These are phyloP conservation scores for Petrolisthes cinctipes DNA, from an alignment of 2,888 invertebrate species.

Conservation along the genomic window DNA sequence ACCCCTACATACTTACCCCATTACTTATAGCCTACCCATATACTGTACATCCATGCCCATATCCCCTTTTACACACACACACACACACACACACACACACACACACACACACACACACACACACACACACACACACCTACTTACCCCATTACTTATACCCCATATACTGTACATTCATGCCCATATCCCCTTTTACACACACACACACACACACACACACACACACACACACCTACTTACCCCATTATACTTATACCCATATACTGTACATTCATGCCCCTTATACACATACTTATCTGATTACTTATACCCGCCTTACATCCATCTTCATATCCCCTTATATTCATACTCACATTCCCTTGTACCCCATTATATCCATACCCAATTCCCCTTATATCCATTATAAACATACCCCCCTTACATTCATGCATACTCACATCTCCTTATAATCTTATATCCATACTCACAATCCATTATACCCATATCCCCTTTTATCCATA, in stretches of 20 bases:
- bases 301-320: neutral
- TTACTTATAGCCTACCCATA: too few species aligned
- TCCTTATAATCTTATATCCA: neutral
- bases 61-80: too few species aligned
- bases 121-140: slow-evolving; percentile 12
- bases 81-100: too few species aligned
- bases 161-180: slow-evolving; percentile 10
- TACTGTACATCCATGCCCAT: too few species aligned
- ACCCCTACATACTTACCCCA: neutral
- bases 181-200: too few species aligned
- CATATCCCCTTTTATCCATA: neutral
- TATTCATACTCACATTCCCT: neutral
- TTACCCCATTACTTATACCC: slow-evolving; percentile 18
- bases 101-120: slow-evolving; percentile 1
- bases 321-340: neutral
- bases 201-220: neutral
- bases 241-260: neutral
- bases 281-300: neutral
- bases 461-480: neutral
- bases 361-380: neutral
- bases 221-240: neutral
- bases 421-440: neutral
- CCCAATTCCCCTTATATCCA: neutral
- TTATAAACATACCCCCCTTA: neutral
- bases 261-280: too few species aligned